These are phyloP conservation scores for Agonum fuliginosum DNA, from an alignment of 2,888 invertebrate genomes.

Conservation along the genomic window DNA sequence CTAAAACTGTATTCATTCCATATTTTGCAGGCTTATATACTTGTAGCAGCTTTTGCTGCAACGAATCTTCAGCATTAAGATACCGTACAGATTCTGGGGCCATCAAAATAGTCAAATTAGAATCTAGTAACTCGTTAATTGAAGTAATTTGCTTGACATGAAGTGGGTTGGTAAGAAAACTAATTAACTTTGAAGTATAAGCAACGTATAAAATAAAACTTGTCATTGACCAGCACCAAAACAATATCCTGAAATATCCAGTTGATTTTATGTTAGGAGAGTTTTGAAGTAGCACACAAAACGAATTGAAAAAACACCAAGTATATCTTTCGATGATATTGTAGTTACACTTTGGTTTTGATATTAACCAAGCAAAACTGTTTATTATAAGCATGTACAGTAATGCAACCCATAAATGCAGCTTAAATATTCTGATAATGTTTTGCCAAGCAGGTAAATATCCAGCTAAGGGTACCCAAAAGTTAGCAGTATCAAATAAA, in stretches of 20 bases:
- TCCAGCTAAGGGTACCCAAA: not conserved
- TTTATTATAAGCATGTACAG: not conserved
- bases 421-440: conserved; percentile 3
- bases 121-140: not conserved
- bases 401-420: not conserved
- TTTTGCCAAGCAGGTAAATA: conserved; percentile 7
- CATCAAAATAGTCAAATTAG: not conserved
- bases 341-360: not conserved
- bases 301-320: not conserved
- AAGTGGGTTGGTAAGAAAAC: conserved; percentile 4
- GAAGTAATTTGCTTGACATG: not conserved
- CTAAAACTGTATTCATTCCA: not conserved
- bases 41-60: not conserved
- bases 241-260: not conserved
- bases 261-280: not conserved
- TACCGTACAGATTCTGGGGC: not conserved
- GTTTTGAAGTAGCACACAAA: conserved; percentile 6
- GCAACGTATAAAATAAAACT: not conserved
- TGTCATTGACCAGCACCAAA: not conserved
- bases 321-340: not conserved
- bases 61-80: not conserved
- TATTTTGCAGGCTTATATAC: not conserved
- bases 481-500: not conserved
- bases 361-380: not conserved
- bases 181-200: conserved; percentile 19